phyloP scores from a whole-genome alignment of 1,140 invertebrate species.

The Brachionus plicatilis region DNA sequence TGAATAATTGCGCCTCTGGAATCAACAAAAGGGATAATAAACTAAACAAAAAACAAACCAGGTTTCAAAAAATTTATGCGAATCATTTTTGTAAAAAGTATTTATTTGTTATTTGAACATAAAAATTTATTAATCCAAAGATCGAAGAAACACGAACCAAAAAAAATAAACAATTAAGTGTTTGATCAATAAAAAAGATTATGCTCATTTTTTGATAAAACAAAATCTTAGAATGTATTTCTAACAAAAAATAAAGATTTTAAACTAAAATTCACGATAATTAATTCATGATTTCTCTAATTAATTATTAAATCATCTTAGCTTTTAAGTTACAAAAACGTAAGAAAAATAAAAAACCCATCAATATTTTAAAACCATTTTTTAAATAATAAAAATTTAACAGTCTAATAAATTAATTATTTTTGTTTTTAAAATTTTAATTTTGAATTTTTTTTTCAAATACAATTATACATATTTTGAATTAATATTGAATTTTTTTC shows the following conservation, averaged over 20 bases:
- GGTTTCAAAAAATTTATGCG: background rate
- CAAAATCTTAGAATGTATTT: too few species aligned
- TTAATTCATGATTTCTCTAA: too few species aligned
- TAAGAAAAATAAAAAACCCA: too few species aligned
- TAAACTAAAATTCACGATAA: too few species aligned
- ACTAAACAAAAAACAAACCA: background rate
- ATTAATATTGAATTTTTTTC: background rate
- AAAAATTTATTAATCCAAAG: background rate
- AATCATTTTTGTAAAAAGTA: background rate
- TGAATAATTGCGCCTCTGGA: background rate
- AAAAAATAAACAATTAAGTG: background rate
- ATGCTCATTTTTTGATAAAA: background rate
- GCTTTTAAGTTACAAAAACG: too few species aligned
- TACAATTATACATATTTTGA: background rate
- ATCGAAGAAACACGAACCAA: background rate
- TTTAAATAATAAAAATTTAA: too few species aligned
- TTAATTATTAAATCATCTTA: too few species aligned
- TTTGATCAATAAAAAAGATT: background rate
- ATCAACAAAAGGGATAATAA: background rate
- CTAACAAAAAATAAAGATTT: too few species aligned
- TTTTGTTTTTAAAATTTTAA: too few species aligned
- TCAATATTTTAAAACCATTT: too few species aligned
- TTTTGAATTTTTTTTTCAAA: background rate
- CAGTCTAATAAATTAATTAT: too few species aligned
- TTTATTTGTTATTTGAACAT: background rate